Conservation (phyloP, 2,888 invertebrate genomes). For the Oscheius myriophilus region DNA sequence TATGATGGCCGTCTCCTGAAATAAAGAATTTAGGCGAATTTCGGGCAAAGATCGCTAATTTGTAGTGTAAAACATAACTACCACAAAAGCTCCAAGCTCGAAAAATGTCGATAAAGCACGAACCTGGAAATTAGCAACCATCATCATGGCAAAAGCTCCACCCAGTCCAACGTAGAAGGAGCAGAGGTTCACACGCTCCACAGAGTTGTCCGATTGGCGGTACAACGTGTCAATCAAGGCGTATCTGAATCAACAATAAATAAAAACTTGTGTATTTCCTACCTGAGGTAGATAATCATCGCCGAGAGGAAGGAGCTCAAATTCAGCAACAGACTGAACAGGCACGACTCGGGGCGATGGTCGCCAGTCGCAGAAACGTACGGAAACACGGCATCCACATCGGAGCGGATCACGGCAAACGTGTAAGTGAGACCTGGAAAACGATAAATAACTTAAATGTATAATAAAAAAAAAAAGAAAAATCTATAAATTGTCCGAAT, state of each 20-base stretch:
- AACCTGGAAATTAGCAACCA: conserved; percentile 70
- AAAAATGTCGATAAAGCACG: too few relatives aligned
- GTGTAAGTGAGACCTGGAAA: conserved; percentile 57
- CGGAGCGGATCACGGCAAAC: conserved; percentile 59
- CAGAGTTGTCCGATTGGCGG: conserved; percentile 39
- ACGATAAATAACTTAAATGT: conserved; percentile 5
- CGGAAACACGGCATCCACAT: conserved; percentile 69
- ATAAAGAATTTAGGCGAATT: too few relatives aligned
- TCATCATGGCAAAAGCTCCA: conserved; percentile 60
- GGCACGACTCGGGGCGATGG: conserved; percentile 62
- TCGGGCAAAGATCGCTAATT: too few relatives aligned
- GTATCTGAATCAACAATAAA: conserved; percentile 44
- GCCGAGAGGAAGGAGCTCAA: conserved; percentile 52
- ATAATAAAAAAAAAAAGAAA: too few relatives aligned
- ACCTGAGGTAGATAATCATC: conserved; percentile 60
- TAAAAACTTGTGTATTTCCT: not conserved
- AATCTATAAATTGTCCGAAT: too few relatives aligned
- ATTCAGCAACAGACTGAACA: conserved; percentile 61
- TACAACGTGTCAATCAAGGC: conserved; percentile 55
- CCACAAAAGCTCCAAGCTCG: too few relatives aligned
- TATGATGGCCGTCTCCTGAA: conserved; percentile 68
- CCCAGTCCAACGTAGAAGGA: conserved; percentile 52
- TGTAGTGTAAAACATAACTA: too few relatives aligned
- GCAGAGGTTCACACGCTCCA: conserved; percentile 48
- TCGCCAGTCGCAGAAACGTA: conserved; percentile 68